phyloP scores from a whole-genome alignment of 1,140 invertebrate genomes.

The Diorhabda sublineata region DNA sequence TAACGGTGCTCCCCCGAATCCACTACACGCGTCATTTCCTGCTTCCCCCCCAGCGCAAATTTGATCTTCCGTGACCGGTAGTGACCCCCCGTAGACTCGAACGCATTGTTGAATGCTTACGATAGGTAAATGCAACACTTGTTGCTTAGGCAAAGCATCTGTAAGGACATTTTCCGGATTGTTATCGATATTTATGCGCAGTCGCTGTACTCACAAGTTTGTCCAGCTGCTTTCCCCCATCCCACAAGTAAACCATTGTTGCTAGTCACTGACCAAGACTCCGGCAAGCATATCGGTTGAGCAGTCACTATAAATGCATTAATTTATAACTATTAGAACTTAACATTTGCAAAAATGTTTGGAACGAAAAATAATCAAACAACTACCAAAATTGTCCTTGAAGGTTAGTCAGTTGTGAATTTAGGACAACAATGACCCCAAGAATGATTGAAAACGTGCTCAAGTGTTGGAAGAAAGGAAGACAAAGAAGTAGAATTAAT shows the following conservation, averaged over 20 bases:
- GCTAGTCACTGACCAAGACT: slow-evolving; percentile 48
- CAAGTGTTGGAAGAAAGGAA: too few species aligned
- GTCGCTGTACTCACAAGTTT: slow-evolving; percentile 36
- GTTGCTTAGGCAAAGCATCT: slow-evolving; percentile 44
- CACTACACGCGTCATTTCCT: slow-evolving; percentile 63
- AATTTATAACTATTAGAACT: too few species aligned
- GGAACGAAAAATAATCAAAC: too few species aligned
- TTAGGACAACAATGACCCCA: too few species aligned
- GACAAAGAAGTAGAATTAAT: too few species aligned
- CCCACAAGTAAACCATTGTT: slow-evolving; percentile 48
- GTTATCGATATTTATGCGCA: background rate
- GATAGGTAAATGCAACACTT: slow-evolving; percentile 54
- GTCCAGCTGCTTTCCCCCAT: slow-evolving; percentile 45
- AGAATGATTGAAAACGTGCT: too few species aligned
- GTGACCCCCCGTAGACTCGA: slow-evolving; percentile 52
- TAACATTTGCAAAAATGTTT: too few species aligned
- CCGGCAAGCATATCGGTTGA: slow-evolving; percentile 53
- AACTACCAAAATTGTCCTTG: too few species aligned
- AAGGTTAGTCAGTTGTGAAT: too few species aligned
- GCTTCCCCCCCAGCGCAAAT: slow-evolving; percentile 64
- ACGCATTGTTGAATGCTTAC: slow-evolving; percentile 52
- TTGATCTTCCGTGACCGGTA: slow-evolving; percentile 58
- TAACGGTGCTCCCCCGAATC: slow-evolving; percentile 65
- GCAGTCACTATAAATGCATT: slow-evolving; percentile 47
- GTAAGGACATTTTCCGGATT: slow-evolving; percentile 19